Evolutionary conservation across 1,140 invertebrate genomes (phyloP).

Genomic region (Oncopodura yosiiana): DNA sequence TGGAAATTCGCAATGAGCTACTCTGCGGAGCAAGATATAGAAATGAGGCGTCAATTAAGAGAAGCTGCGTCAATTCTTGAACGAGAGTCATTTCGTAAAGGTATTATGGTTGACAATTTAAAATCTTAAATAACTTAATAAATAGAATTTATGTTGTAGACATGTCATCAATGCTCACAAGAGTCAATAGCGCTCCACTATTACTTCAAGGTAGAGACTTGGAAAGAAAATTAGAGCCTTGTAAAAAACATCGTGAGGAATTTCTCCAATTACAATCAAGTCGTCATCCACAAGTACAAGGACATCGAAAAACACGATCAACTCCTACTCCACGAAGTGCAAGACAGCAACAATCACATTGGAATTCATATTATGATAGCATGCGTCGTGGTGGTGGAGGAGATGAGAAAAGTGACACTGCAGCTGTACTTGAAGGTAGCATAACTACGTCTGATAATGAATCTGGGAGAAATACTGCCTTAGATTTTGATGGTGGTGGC

Average conservation of each 20-base stretch:
- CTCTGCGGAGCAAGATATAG: slow-evolving; percentile 32
- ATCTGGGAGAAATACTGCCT: slow-evolving; percentile 14
- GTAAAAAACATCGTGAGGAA: slow-evolving; percentile 25
- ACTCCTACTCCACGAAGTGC: slow-evolving; percentile 1
- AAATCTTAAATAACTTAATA: too few relatives aligned
- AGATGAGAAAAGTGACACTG: slow-evolving; percentile 27
- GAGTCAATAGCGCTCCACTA: slow-evolving; percentile 25
- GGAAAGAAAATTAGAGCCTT: slow-evolving; percentile 21
- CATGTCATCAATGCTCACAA: slow-evolving; percentile 21
- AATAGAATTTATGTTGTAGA: too few relatives aligned
- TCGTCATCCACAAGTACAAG: neutral
- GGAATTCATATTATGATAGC: neutral
- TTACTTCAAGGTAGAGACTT: slow-evolving; percentile 29
- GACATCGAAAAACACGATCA: neutral
- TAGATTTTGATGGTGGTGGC: neutral
- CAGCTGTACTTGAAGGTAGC: slow-evolving; percentile 30
- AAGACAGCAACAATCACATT: neutral
- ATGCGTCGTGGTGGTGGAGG: too few relatives aligned
- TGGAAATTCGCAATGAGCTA: slow-evolving; percentile 32
- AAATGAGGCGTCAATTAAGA: slow-evolving; percentile 30
- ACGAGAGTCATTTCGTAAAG: slow-evolving; percentile 18
- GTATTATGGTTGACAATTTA: too few relatives aligned
- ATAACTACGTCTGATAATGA: slow-evolving; percentile 33
- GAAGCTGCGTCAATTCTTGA: slow-evolving; percentile 30
- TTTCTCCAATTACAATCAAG: neutral